A percentile compares a stretch with the other conserved stretches of the same genome.
These are phyloP conservation scores for Sphaerodactylus townsendi DNA, from an alignment of 2,113 vertebrate species.

Conservation along the genomic window DNA sequence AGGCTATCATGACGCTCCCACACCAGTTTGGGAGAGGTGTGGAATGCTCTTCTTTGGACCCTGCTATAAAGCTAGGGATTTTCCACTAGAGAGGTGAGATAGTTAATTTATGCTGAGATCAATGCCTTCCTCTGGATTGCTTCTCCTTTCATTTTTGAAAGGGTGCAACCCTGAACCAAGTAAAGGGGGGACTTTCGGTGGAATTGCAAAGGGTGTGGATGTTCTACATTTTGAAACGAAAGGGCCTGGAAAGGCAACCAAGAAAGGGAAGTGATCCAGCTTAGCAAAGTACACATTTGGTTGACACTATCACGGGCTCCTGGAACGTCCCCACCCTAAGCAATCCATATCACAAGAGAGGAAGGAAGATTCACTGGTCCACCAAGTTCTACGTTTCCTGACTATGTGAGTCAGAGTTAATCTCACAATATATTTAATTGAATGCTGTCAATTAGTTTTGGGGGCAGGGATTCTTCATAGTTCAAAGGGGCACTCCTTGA, in stretches of 20 bases:
- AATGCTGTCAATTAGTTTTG: background rate
- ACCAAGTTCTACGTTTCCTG: background rate
- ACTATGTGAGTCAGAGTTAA: background rate
- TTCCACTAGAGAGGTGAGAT: background rate
- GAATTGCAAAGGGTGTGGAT: background rate
- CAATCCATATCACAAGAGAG: background rate
- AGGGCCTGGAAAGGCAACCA: background rate
- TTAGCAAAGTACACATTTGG: background rate
- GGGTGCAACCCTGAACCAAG: background rate
- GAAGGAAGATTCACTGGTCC: background rate
- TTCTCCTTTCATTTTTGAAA: background rate
- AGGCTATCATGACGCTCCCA: fast-evolving
- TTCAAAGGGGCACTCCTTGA: background rate
- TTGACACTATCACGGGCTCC: background rate
- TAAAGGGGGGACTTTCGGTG: background rate
- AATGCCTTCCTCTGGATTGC: background rate
- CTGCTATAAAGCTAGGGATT: background rate
- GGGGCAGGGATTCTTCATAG: background rate
- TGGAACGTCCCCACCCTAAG: background rate
- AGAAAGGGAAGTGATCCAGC: no score
- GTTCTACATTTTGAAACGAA: background rate
- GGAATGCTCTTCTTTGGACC: background rate
- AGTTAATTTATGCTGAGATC: background rate
- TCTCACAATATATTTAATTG: background rate
- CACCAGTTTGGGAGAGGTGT: background rate